Base-by-base conservation (phyloP, 2,888 invertebrate species). In the Euproctis similis region DNA sequence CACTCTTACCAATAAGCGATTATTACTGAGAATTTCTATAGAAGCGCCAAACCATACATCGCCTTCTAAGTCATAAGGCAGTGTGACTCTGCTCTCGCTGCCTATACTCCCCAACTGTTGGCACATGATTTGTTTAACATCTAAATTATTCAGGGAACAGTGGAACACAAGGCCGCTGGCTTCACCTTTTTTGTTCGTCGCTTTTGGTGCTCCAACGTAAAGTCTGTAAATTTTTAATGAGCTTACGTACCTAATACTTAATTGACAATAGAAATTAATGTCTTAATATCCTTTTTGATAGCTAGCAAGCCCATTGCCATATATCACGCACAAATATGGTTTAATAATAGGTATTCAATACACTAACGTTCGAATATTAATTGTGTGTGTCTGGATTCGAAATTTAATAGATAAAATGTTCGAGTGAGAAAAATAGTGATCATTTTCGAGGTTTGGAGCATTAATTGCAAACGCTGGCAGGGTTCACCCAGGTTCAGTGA, bases 1-100 rank as follows among this genome's bases (percentile, higher is more conserved):
- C n/a, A n/a, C 7, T n/a, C 24, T 58, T 55, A 80, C 80, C 53
- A 77, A 33, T 30, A 77, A 28, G 18, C 62, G 59, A 8, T 59
- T 63, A 24, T 61, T 52, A 0, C 69, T 58, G 0, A 72, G 39
- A 0, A 47, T 39, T 0, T 47, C 68, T 6, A 84, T 46, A 0
- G 71, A 57, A 1, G 81, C 77, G 8, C 84, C 84, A n/a, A 75
- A 66, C 80, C 84, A 84, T 67, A 77, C 77, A 30, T 74, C 76
- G 10, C 73, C 49, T 33, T 42, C 63, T 17, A 67, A 51, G 9
- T 23, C 19, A 24, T 11, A 20, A n/a, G 23, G 26, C 24, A 27
- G 2, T 8, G 16, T 9, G n/a, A 23, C 8, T 2, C 2, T 23
- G 6, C 8, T 12, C 8, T 6, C 12, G 12, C 12, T 12, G n/a